A percentile compares a stretch with the other conserved stretches of the same genome.
These are phyloP conservation scores for Dipodomys ordii DNA, from an alignment of 2,113 vertebrate genomes.

Conservation along the genomic window DNA sequence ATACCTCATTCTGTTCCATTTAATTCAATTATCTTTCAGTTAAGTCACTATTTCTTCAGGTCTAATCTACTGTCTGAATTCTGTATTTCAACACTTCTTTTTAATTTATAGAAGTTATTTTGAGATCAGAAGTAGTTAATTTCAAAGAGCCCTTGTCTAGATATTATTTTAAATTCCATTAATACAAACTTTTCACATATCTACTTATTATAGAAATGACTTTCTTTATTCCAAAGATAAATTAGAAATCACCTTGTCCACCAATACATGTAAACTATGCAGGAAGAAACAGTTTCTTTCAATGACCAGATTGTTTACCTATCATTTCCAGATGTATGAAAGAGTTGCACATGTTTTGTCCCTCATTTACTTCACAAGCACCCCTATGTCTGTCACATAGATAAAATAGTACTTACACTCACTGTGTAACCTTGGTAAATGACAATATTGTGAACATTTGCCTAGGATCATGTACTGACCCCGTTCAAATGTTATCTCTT, in stretches of 20 bases:
- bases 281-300: not conserved
- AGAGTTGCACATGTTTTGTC: not conserved
- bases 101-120: not conserved
- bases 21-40: not conserved
- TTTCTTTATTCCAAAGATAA: not conserved
- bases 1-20: not conserved
- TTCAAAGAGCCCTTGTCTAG: not conserved
- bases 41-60: not conserved
- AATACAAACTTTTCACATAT: not conserved
- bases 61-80: not conserved
- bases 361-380: not conserved
- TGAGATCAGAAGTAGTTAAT: not conserved
- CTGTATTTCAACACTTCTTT: not conserved
- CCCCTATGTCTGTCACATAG: not conserved
- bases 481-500: not conserved
- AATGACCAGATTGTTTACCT: not conserved
- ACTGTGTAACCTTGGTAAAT: not conserved
- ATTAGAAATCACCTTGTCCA: not conserved
- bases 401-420: not conserved
- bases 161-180: slow-evolving; percentile 14
- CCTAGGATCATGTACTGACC: not conserved
- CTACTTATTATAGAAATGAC: not conserved
- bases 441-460: not conserved
- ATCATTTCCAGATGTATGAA: not conserved
- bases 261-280: not conserved